These are phyloP conservation scores for Atopsyche davidsoni DNA, from an alignment of 1,140 invertebrate genomes.

Conservation along the genomic window DNA sequence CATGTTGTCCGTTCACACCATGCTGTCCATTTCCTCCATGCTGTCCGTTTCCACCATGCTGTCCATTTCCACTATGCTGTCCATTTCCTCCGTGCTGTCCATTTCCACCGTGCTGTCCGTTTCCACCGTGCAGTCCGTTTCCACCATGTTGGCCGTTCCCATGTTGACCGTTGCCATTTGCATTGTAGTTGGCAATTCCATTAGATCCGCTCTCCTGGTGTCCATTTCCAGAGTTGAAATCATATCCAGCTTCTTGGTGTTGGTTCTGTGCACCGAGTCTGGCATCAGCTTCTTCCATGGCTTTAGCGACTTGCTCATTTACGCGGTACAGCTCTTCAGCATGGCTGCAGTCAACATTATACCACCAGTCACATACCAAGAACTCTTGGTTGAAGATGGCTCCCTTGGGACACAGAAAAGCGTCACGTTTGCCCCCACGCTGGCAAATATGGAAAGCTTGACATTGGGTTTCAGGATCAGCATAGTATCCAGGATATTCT, in stretches of 20 bases:
- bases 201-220: neutral
- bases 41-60: constrained; percentile 15
- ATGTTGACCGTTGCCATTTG: constrained; percentile 15
- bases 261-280: constrained; percentile 8
- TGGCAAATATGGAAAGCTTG: constrained; percentile 51
- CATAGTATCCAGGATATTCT: constrained; percentile 48
- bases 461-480: constrained; percentile 46
- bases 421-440: constrained; percentile 41
- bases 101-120: constrained; percentile 14
- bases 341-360: constrained; percentile 46
- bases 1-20: neutral
- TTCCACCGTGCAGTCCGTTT: constrained; percentile 6
- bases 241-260: constrained; percentile 8
- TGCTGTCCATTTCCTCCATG: neutral
- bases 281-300: constrained; percentile 29
- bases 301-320: constrained; percentile 24
- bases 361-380: constrained; percentile 53
- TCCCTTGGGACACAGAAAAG: constrained; percentile 55
- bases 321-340: constrained; percentile 30
- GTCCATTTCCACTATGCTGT: constrained; percentile 14
- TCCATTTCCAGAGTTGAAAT: neutral
- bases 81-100: constrained; percentile 3
- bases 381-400: constrained; percentile 54
- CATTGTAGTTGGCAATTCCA: constrained; percentile 7
- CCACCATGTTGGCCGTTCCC: constrained; percentile 3